Base-by-base conservation (phyloP, 2,888 invertebrate species). In the Chymomyza procnemis region DNA sequence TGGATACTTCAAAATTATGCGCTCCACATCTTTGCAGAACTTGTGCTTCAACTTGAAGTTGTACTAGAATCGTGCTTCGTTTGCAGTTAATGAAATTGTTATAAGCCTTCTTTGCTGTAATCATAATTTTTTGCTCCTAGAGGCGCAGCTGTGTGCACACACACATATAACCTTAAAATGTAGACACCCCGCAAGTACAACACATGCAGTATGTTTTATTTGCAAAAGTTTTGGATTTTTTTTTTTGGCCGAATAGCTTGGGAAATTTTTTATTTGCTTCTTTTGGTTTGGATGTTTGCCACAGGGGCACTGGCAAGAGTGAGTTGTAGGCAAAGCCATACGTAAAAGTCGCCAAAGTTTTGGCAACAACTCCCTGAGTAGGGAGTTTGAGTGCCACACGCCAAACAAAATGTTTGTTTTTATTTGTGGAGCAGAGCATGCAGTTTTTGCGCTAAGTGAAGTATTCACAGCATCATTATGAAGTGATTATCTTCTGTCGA, bases 51-150 rank as follows among this genome's bases (percentile, higher is more conserved):
- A 18, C 41, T 64, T 64, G 52, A 34, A 50, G 52, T 26, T 58
- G 30, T 34, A 52, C 64, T 30, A 34, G 48, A 30, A 8, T 47
- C 74, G 66, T 79, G 72, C 79, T 83, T 78, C 84, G 80, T 70
- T 81, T 76, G 77, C 80, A 81, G 80, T 79, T 85, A 81, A 86
- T 79, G 82, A 86, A 86, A 84, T 80, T 80, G 75, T 76, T 83
- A 59, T 56, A 73, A 85, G 84, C 76, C 80, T 57, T 56, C 52
- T n/a, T 61, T 48, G 66, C 64, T 74, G 71, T 12, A 12, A 41
- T 4, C 9, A 41, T 12, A 41, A 12, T 41, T 30, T 41, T 12
- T 12, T 57, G 12, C 41, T 59, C 57, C 26, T 21, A 61, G 34
- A 22, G 21, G 34, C 34, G 56, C 56, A 30, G 46, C 56, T 48